Percentiles rank a stretch among this genome's conserved stretches.
Conservation (phyloP, 2,113 vertebrate species). For the Grammomys surdaster region DNA sequence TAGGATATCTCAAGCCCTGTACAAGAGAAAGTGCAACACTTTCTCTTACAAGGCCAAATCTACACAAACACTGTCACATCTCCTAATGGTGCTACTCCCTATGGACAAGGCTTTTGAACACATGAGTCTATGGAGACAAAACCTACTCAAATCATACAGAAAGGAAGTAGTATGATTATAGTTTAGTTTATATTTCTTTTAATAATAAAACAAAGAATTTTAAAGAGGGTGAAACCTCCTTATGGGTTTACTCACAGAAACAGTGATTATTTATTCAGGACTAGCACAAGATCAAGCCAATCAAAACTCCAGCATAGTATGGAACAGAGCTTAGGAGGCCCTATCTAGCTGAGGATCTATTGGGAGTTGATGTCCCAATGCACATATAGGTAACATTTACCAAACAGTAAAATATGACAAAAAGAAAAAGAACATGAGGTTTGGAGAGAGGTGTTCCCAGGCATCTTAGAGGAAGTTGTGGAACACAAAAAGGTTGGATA, state of each 20-base stretch:
- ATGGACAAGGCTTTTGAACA: no score
- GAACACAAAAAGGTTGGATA: neutral
- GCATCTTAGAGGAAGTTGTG: neutral
- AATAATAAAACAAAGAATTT: neutral
- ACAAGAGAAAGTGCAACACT: no score
- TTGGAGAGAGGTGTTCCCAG: neutral
- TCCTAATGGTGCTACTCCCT: no score
- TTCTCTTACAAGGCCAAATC: no score
- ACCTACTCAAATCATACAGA: neutral
- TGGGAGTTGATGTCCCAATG: neutral
- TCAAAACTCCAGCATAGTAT: neutral
- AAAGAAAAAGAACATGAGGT: neutral
- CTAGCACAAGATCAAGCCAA: neutral
- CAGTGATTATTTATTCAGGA: neutral
- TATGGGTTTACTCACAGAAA: neutral
- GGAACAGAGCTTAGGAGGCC: neutral
- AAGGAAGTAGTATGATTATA: neutral
- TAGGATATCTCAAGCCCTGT: no score
- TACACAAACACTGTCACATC: no score
- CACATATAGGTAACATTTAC: neutral
- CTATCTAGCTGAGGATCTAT: neutral
- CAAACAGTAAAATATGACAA: neutral
- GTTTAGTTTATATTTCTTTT: neutral
- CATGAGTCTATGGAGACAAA: no score
- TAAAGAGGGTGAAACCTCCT: neutral